Percentiles rank a stretch among this genome's conserved stretches.
Evolutionary conservation across 2,113 vertebrate genomes (phyloP).

Genomic region (Sebastes schlegelii): DNA sequence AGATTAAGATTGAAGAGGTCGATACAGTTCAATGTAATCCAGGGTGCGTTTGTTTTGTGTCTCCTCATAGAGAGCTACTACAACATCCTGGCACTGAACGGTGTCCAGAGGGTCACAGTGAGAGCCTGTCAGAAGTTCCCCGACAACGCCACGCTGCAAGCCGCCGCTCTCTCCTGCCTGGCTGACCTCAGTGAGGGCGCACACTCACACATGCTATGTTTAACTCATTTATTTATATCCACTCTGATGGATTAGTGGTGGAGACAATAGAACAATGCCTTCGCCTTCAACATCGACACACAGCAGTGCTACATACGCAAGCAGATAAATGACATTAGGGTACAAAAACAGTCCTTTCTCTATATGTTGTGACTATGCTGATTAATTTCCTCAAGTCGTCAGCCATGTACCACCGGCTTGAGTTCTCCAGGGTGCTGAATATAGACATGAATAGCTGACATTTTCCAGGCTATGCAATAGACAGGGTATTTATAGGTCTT

Average conservation of each 20-base stretch:
- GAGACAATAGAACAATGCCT: conserved; percentile 5
- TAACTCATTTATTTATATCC: neutral
- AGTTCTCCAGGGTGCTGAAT: neutral
- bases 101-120: conserved; percentile 88
- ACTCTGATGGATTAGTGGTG: neutral
- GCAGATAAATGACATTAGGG: neutral
- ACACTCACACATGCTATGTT: conserved; percentile 13
- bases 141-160: conserved; percentile 86
- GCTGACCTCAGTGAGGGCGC: conserved; percentile 91
- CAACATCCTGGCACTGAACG: conserved; percentile 93
- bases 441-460: neutral
- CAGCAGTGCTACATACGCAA: neutral
- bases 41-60: neutral
- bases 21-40: neutral
- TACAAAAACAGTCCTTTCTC: too few relatives aligned
- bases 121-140: conserved; percentile 87
- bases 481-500: too few relatives aligned
- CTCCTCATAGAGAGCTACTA: conserved; percentile 89
- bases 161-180: conserved; percentile 89
- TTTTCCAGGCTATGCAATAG: too few relatives aligned
- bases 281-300: neutral
- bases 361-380: too few relatives aligned
- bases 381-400: too few relatives aligned
- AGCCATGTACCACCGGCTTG: neutral
- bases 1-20: neutral